phyloP scores from a whole-genome alignment of 2,113 vertebrate genomes.

The Forbesichthys agassizii region DNA sequence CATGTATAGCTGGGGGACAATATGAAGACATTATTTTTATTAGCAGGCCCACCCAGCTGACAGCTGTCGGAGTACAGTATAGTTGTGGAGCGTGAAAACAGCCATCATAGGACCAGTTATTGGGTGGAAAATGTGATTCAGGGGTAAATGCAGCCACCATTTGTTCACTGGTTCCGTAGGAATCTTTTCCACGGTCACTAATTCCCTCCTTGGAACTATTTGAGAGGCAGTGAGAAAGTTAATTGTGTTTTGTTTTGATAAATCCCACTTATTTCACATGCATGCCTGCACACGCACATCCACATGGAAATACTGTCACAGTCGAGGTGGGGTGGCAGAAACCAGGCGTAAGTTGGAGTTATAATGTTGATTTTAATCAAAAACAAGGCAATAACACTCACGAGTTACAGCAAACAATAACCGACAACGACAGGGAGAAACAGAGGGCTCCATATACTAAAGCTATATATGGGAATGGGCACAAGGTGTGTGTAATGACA shows the following conservation, averaged over 20 bases:
- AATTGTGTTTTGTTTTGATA: constrained; percentile 63
- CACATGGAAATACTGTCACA: neutral
- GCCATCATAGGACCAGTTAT: constrained; percentile 21
- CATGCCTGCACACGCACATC: neutral
- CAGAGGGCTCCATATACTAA: too few species aligned
- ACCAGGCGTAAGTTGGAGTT: too few species aligned
- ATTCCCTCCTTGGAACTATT: constrained; percentile 60
- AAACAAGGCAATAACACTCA: too few species aligned
- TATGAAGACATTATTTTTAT: neutral
- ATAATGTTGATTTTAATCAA: too few species aligned
- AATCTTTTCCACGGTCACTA: constrained; percentile 25
- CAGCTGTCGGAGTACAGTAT: constrained; percentile 41
- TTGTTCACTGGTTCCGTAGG: constrained; percentile 49
- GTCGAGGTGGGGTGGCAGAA: too few species aligned
- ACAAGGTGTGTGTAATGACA: too few species aligned
- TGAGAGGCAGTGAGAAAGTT: constrained; percentile 51
- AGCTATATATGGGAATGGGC: too few species aligned
- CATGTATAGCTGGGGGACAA: neutral
- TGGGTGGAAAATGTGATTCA: constrained; percentile 55
- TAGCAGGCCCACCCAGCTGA: constrained; percentile 35
- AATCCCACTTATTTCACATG: constrained; percentile 19
- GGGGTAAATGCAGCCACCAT: constrained; percentile 11
- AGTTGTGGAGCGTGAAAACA: constrained; percentile 37
- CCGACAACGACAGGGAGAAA: too few species aligned
- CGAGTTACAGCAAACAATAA: too few species aligned